Conservation (phyloP, 1,140 invertebrate species). For the Triops cancriformis region DNA sequence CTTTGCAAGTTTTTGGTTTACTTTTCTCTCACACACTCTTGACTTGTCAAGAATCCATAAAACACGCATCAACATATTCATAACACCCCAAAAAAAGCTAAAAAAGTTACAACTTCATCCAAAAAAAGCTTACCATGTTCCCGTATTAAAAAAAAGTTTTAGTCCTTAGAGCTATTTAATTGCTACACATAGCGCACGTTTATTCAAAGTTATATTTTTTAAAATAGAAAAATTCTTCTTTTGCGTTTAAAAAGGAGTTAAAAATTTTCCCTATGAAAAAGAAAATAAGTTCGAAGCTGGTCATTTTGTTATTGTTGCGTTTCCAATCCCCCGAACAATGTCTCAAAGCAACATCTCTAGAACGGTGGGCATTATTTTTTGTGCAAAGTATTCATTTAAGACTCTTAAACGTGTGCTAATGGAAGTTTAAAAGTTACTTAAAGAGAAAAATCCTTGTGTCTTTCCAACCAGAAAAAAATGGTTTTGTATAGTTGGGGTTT, state of each 20-base stretch:
- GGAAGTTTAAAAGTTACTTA: not conserved
- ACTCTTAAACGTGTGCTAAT: not conserved
- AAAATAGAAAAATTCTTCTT: not conserved
- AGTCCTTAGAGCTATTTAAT: not conserved
- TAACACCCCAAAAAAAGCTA: conserved; percentile 10
- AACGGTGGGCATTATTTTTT: not conserved
- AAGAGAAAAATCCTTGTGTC: not conserved
- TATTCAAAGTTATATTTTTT: not conserved
- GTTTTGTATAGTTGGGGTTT: not conserved
- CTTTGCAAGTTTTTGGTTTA: not conserved
- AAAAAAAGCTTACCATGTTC: not conserved
- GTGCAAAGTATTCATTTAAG: not conserved
- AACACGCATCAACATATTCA: not conserved
- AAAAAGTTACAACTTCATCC: not conserved
- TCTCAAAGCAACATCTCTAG: not conserved
- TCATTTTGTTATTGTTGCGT: not conserved
- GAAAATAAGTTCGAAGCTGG: not conserved
- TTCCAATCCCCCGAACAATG: not conserved
- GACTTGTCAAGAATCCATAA: not conserved
- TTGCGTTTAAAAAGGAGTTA: not conserved
- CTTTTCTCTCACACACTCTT: not conserved
- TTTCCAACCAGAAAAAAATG: not conserved
- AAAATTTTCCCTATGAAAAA: not conserved
- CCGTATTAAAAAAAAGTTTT: not conserved
- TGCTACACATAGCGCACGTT: not conserved